A percentile compares a stretch with the other conserved stretches of the same genome.
Evolutionary conservation across 2,888 invertebrate species (phyloP).

Genomic region (Carabus problematicus): DNA sequence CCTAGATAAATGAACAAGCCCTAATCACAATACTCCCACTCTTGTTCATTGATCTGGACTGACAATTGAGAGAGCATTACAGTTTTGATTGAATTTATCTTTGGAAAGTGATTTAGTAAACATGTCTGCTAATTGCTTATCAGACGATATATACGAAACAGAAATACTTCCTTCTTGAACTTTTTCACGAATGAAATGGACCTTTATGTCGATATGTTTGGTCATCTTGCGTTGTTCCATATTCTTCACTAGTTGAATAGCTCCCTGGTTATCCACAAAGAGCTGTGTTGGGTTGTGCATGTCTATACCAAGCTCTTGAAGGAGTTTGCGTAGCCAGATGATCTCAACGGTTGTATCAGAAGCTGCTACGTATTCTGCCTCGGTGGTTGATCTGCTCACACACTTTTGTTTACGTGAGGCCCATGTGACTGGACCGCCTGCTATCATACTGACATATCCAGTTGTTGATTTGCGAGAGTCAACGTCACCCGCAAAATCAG

Average conservation of each 20-base stretch:
- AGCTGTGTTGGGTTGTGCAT: constrained; percentile 5
- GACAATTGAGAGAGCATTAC: too few species aligned
- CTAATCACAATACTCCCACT: too few species aligned
- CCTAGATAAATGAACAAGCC: too few species aligned
- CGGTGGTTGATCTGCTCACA: constrained; percentile 15
- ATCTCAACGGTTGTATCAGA: constrained; percentile 8
- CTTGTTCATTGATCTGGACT: too few species aligned
- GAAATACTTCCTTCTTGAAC: constrained; percentile 11
- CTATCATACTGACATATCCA: constrained; percentile 41
- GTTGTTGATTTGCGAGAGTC: constrained; percentile 43
- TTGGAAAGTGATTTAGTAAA: constrained; percentile 13
- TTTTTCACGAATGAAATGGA: constrained; percentile 15
- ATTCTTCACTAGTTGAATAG: constrained; percentile 22
- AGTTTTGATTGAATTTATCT: constrained; percentile 2
- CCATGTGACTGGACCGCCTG: constrained; percentile 42
- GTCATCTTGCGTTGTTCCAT: constrained; percentile 11
- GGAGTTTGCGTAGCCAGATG: constrained; percentile 1
- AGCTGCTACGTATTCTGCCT: constrained; percentile 1
- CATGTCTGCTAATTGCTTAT: constrained; percentile 14
- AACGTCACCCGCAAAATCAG: constrained; percentile 44
- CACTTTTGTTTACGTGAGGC: constrained; percentile 41
- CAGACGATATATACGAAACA: constrained; percentile 6
- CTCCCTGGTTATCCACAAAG: constrained; percentile 15
- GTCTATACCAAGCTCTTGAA: background rate
- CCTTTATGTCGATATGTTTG: constrained; percentile 15